Evolutionary conservation across 2,797 vertebrate species (phyloP), one percentile per base, ranked within the genome.

Genomic region (Enteromius fasciolatus): DNA sequence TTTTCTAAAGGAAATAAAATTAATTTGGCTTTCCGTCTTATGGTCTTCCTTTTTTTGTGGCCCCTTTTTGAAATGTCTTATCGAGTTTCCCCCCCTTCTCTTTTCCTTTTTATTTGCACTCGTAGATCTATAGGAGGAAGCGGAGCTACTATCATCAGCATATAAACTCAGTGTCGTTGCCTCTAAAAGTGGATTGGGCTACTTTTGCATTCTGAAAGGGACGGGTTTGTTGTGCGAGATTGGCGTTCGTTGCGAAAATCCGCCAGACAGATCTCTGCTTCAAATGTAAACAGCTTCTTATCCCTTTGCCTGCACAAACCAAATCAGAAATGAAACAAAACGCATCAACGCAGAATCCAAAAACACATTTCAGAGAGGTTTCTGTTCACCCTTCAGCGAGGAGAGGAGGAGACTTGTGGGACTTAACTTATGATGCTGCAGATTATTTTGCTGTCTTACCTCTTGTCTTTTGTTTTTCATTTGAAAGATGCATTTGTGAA

Each of bases 1-100:
- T 96, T 94, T 94, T 95, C 96, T 95, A 95, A 96, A 94, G 91
- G 95, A 96, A 95, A 93, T 94, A 93, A 92, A 93, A 94, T 94
- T 94, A 95, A 93, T 89, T 93, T 91, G 94, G 94, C 86, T 77
- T 72, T 85, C 73, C 69, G 63, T 77, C 70, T 46, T 63, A 57
- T 33, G 14, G 36, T 41, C 57, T 82, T 48, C 50, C 36, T 80
- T 83, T n/a, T 80, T 80, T 86, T 82, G 84, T 84, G 82, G 87
- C 89, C 86, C 84, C 90, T 86, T 86, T 84, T 86, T 80, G 80
- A 89, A 81, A 83, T 85, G 81, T 68, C 61, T 73, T 78, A 18
- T 59, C 36, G 74, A 54, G 44, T 25, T 80, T 10, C 74, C 18
- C 1, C 12, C 1, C 5, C 17, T 2, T 14, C 31, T 12, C 81